These are phyloP conservation scores for Xanthostigma xanthostigma DNA, from an alignment of 2,888 invertebrate genomes.

Conservation along the genomic window DNA sequence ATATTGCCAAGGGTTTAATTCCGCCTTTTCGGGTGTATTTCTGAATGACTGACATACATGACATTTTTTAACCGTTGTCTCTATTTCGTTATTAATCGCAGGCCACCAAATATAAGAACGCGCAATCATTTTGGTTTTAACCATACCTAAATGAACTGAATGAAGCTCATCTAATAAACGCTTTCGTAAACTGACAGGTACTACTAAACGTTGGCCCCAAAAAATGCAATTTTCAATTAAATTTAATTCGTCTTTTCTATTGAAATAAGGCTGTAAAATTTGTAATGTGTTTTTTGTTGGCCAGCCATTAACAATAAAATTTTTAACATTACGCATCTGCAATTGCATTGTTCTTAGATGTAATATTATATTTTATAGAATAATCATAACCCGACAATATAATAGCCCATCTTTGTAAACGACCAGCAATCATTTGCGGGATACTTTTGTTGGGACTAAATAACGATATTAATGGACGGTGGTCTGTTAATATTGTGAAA, in stretches of 20 bases:
- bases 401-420: neutral
- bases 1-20: slow-evolving; percentile 14
- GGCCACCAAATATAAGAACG: slow-evolving; percentile 18
- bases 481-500: slow-evolving; percentile 4
- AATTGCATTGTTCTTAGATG: neutral
- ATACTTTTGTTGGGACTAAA: slow-evolving; percentile 1
- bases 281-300: too few relatives aligned
- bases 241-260: too few relatives aligned
- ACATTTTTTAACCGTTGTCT: slow-evolving; percentile 14
- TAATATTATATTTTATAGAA: neutral
- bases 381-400: neutral
- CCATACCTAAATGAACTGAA: slow-evolving; percentile 14
- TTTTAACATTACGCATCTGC: slow-evolving; percentile 3
- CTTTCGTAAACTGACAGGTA: slow-evolving; percentile 8
- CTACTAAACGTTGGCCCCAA: too few relatives aligned
- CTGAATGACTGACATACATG: slow-evolving; percentile 15
- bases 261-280: too few relatives aligned
- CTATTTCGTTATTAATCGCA: slow-evolving; percentile 17
- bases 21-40: slow-evolving; percentile 16
- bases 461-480: slow-evolving; percentile 2
- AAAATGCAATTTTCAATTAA: slow-evolving; percentile 12
- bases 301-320: too few relatives aligned
- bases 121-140: too few relatives aligned
- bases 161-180: slow-evolving; percentile 14
- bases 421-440: too few relatives aligned